Conservation (phyloP, 2,113 vertebrate genomes). For the Sturnus vulgaris region DNA sequence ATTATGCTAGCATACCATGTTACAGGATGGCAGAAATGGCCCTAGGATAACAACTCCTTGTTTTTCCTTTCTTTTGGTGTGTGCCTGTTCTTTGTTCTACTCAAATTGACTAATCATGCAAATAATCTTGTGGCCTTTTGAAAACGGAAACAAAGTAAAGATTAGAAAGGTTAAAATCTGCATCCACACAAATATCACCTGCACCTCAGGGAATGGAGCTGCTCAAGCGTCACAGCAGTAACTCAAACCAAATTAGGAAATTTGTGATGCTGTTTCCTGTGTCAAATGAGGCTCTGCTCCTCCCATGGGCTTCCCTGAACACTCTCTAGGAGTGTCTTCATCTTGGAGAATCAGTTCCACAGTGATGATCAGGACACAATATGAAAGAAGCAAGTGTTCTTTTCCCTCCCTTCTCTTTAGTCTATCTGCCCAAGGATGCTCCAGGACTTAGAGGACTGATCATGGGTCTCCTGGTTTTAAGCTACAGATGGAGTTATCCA, state of each 20-base stretch:
- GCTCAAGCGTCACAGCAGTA: neutral
- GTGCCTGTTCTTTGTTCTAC: constrained; percentile 25
- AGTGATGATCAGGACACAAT: neutral
- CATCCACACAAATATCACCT: constrained; percentile 49
- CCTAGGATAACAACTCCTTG: neutral
- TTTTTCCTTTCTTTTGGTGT: neutral
- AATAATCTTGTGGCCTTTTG: constrained; percentile 61
- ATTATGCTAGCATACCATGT: neutral
- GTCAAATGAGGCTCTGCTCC: neutral
- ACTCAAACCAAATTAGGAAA: neutral
- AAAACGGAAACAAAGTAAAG: constrained; percentile 59
- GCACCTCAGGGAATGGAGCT: neutral
- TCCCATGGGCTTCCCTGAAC: neutral
- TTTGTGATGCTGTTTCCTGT: neutral
- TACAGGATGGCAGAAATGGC: neutral
- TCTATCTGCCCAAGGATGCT: neutral
- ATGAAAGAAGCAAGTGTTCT: neutral
- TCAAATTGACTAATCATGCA: constrained; percentile 40
- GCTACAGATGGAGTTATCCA: neutral
- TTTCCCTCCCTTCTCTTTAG: neutral
- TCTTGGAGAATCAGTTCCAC: neutral
- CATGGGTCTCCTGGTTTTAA: neutral
- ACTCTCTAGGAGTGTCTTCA: neutral
- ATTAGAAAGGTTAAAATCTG: constrained; percentile 69
- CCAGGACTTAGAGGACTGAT: neutral